Evolutionary conservation across 2,888 invertebrate genomes (phyloP), one percentile per base, ranked within the genome.

Genomic region (Teinopalpus imperialis): DNA sequence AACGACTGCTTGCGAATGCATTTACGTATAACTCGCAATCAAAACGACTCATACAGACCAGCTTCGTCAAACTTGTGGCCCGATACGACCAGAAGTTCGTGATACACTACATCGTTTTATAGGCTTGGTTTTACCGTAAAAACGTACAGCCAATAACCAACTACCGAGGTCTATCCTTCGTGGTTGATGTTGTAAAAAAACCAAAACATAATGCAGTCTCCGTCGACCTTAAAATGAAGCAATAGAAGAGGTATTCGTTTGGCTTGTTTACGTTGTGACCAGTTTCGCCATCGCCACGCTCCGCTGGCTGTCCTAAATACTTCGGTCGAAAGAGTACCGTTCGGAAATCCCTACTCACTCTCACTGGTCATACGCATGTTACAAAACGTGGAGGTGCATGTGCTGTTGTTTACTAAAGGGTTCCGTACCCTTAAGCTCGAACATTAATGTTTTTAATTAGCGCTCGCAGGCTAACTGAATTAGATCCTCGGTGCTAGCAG

Each of bases 241-340:
- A 43, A 53, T 67, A 74, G 53, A 59, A 59, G 47, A 56, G 54
- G 52, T 57, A 60, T 64, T 74, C 49, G 57, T 51, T 51, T 59
- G 54, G 12, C 50, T 18, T 31, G 44, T 24, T 51, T 45, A 48
- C 49, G 35, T 60, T 62, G 63, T 65, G 58, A 66, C 56, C 53
- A 26, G 57, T 80, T 71, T 67, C 65, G 70, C 63, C 72, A 80
- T 53, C 51, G 63, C 59, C 55, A 57, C 66, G 76, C 65, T 72
- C 58, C 63, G 70, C 63, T 67, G 65, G 61, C 23, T 77, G 81
- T 66, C 74, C 82, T 68, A 74, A 79, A 82, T 82, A 78, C 71
- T 65, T 58, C 52, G 57, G 59, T 63, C 56, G 59, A 66, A 68
- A 72, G 71, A 73, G 61, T 74, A 67, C 59, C 57, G 56, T 69